Percentiles rank a stretch among this genome's conserved stretches.
phyloP scores from a whole-genome alignment of 2,888 invertebrate species.

The Lasioglossum leucozonium region DNA sequence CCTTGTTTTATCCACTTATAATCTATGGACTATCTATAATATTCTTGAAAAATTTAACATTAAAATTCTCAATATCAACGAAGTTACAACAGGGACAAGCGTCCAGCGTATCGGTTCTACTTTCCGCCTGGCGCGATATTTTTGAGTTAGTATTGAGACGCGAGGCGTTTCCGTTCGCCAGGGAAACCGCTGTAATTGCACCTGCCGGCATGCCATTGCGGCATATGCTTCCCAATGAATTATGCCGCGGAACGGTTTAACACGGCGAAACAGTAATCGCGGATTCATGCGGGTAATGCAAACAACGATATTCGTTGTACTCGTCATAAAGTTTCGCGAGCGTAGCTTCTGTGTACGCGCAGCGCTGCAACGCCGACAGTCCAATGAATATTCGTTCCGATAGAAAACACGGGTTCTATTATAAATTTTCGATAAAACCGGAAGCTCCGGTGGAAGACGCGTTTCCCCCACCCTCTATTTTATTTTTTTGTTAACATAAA shows the following conservation, averaged over 20 bases:
- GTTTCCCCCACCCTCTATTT: too few species aligned
- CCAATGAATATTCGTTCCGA: neutral
- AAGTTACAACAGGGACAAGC: neutral
- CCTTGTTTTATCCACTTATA: too few species aligned
- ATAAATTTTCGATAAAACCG: slow-evolving; percentile 3
- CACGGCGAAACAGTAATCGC: slow-evolving; percentile 53
- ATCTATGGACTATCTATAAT: too few species aligned
- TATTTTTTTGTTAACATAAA: neutral
- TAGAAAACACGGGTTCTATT: neutral
- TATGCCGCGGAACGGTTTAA: slow-evolving; percentile 38
- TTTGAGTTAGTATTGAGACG: neutral
- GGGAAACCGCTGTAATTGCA: slow-evolving; percentile 50
- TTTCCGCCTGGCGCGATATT: neutral
- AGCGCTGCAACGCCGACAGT: neutral
- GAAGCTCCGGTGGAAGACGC: neutral
- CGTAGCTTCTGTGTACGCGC: neutral
- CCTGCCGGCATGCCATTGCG: slow-evolving; percentile 28
- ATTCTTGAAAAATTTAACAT: neutral
- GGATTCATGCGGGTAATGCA: slow-evolving; percentile 29
- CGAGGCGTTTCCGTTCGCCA: neutral
- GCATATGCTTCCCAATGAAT: slow-evolving; percentile 48
- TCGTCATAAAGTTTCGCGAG: slow-evolving; percentile 36
- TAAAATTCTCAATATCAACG: neutral
- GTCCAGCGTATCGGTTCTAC: neutral
- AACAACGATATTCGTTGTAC: slow-evolving; percentile 42